A percentile compares a stretch with the other conserved stretches of the same genome.
Conservation (phyloP, 1,140 invertebrate species). For the Drosophila ficusphila region DNA sequence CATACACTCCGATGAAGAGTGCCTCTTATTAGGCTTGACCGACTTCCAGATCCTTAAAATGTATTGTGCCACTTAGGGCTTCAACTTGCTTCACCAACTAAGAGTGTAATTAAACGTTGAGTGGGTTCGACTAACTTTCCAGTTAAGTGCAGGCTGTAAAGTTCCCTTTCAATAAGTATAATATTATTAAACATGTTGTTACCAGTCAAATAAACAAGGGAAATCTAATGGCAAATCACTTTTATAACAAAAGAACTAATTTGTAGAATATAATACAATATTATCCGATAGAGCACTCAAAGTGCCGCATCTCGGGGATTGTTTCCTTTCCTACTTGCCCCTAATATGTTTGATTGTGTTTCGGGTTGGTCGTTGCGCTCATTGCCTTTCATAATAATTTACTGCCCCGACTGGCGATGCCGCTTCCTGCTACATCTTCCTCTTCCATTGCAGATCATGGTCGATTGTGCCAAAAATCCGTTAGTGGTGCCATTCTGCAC, state of each 20-base stretch:
- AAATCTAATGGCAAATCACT: too few species aligned
- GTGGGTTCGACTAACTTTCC: too few species aligned
- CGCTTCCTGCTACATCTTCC: slow-evolving; percentile 30
- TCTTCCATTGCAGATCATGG: slow-evolving; percentile 89
- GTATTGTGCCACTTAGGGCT: slow-evolving; percentile 3
- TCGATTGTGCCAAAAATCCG: slow-evolving; percentile 90
- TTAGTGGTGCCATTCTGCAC: slow-evolving; percentile 92
- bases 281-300: slow-evolving; percentile 13
- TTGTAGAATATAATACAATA: too few species aligned
- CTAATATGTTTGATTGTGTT: slow-evolving; percentile 54
- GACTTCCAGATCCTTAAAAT: slow-evolving; percentile 8
- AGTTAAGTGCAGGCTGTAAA: too few species aligned
- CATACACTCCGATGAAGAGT: slow-evolving; percentile 16
- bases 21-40: slow-evolving; percentile 23
- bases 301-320: neutral
- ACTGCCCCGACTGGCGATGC: slow-evolving; percentile 56
- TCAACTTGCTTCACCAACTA: neutral
- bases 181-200: too few species aligned
- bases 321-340: neutral
- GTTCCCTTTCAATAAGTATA: too few species aligned
- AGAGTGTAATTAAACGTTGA: neutral
- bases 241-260: too few species aligned
- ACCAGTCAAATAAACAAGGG: too few species aligned
- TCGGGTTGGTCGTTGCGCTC: slow-evolving; percentile 56
- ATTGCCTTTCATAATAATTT: slow-evolving; percentile 77